Evolutionary conservation across 1,140 invertebrate species (phyloP).

Genomic region (Potamilus streckersoni): DNA sequence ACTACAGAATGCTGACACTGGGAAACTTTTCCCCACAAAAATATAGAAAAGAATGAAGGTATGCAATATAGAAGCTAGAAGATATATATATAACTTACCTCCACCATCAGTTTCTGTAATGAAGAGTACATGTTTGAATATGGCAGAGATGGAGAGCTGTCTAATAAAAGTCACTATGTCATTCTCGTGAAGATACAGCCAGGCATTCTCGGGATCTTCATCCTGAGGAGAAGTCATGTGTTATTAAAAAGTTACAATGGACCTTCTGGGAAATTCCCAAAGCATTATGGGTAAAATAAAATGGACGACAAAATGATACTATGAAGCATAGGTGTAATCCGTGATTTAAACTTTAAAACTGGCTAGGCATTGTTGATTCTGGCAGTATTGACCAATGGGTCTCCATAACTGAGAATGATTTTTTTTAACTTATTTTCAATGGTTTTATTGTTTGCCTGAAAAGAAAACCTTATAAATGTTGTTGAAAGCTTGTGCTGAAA

Average conservation of each 20-base stretch:
- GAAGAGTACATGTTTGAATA: slow-evolving; percentile 74
- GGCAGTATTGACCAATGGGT: no score
- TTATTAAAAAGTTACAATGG: background rate
- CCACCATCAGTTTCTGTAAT: slow-evolving; percentile 13
- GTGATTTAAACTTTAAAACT: background rate
- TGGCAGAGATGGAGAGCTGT: slow-evolving; percentile 79
- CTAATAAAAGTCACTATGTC: slow-evolving; percentile 82
- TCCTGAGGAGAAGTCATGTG: slow-evolving; percentile 71
- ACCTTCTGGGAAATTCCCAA: background rate
- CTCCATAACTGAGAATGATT: no score
- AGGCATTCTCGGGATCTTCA: slow-evolving; percentile 70
- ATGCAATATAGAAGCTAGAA: no score
- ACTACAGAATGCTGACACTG: no score
- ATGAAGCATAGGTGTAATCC: background rate
- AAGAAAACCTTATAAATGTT: no score
- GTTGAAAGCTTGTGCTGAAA: no score
- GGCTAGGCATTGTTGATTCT: no score
- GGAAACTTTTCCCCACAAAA: no score
- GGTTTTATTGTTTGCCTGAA: background rate
- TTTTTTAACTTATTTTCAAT: background rate
- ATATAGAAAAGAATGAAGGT: no score
- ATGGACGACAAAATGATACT: background rate
- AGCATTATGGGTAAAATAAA: no score
- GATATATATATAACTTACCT: slow-evolving; percentile 8
- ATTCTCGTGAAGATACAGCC: slow-evolving; percentile 76